phyloP scores from a whole-genome alignment of 2,797 vertebrate species.

The Myiotriccus ornatus region DNA sequence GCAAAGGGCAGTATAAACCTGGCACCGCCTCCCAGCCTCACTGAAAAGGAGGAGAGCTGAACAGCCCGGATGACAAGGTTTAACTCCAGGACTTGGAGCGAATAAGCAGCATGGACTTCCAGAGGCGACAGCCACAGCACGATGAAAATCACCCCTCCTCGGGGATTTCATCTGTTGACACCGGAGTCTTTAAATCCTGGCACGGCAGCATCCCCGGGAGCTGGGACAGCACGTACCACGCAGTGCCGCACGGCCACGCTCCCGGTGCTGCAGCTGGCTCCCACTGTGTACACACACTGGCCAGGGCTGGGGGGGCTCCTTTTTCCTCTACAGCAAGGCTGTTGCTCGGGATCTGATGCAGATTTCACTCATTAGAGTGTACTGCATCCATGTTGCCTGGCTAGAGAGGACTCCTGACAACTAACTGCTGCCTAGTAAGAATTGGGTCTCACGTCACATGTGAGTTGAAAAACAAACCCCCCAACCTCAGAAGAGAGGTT shows the following conservation, averaged over 20 bases:
- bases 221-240: neutral
- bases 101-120: neutral
- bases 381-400: neutral
- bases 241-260: neutral
- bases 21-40: neutral
- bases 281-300: neutral
- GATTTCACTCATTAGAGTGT: neutral
- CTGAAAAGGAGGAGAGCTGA: neutral
- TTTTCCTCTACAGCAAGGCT: neutral
- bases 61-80: neutral
- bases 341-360: neutral
- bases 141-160: neutral
- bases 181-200: neutral
- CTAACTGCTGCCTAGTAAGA: accelerated
- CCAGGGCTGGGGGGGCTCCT: neutral
- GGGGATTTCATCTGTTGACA: conserved; percentile 2
- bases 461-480: neutral
- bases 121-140: neutral
- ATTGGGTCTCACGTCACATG: neutral
- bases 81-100: neutral
- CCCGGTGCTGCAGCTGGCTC: conserved; percentile 5
- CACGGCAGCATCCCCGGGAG: neutral
- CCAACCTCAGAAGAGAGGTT: neutral
- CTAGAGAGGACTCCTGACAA: neutral
- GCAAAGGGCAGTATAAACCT: neutral